A percentile compares a stretch with the other conserved stretches of the same genome.
Conservation (phyloP, 1,140 invertebrate species). For the Trachymyrmex septentrionalis region DNA sequence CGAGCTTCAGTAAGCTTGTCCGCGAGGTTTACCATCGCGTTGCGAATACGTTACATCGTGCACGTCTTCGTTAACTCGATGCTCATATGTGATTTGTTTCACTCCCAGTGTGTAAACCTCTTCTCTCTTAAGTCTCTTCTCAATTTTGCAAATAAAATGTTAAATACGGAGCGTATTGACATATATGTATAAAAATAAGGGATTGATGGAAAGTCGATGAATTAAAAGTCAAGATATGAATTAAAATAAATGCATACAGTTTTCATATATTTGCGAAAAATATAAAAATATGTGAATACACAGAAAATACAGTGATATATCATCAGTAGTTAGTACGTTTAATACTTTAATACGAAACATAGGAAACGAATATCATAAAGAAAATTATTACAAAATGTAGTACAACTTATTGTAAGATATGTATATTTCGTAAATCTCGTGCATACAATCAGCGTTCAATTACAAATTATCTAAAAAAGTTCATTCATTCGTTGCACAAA, state of each 20-base stretch:
- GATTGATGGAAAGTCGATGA: neutral
- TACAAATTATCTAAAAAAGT: conserved; percentile 47
- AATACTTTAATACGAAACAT: neutral
- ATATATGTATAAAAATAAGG: neutral
- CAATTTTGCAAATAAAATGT: neutral
- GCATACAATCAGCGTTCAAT: conserved; percentile 24
- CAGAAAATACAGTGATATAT: neutral
- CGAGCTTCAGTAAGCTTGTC: conserved; percentile 61
- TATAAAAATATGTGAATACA: neutral
- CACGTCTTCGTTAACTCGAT: neutral
- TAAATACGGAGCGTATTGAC: neutral
- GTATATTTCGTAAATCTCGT: conserved; percentile 51
- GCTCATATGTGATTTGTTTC: neutral
- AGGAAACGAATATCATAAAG: neutral
- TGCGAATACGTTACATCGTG: neutral
- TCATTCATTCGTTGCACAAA: conserved; percentile 28
- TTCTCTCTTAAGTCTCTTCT: neutral
- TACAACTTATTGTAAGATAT: conserved; percentile 25
- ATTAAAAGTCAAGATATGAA: neutral
- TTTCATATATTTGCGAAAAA: neutral
- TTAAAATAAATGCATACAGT: neutral
- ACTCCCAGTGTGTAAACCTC: neutral
- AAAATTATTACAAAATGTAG: neutral
- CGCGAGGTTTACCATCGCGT: conserved; percentile 22
- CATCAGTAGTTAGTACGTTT: neutral